Conservation (phyloP, 2,797 vertebrate species). For the Enteromius fasciolatus region DNA sequence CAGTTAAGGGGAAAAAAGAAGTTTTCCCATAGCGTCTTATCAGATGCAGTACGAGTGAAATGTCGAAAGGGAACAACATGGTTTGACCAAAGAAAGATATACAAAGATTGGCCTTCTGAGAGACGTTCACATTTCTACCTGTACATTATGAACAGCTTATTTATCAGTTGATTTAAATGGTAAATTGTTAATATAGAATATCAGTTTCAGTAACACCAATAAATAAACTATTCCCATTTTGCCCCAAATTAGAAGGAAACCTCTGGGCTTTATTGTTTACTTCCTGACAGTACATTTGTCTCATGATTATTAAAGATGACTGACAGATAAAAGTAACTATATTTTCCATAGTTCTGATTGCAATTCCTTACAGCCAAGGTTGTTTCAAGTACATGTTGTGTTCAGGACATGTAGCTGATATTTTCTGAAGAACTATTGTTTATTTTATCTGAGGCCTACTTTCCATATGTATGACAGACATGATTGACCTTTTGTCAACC, state of each 20-base stretch:
- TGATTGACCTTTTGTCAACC: constrained; percentile 4
- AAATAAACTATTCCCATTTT: background rate
- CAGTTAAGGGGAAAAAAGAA: too few species aligned
- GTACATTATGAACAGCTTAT: background rate
- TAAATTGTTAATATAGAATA: background rate
- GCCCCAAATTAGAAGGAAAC: background rate
- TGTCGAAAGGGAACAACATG: background rate
- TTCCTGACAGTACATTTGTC: background rate
- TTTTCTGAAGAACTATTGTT: background rate
- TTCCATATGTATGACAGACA: background rate
- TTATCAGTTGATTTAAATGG: background rate
- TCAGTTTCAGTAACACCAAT: background rate
- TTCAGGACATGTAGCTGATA: background rate
- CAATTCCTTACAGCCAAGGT: background rate
- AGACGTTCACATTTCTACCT: background rate
- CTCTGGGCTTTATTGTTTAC: background rate
- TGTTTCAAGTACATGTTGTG: background rate
- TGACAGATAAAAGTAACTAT: background rate
- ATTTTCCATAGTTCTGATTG: background rate
- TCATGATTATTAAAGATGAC: background rate
- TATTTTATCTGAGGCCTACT: constrained; percentile 2
- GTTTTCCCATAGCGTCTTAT: too few species aligned
- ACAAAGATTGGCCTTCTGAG: background rate
- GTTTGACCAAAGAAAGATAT: background rate
- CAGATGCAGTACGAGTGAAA: too few species aligned